Conservation (phyloP, 2,888 invertebrate genomes). For the Stegana nigrithorax region DNA sequence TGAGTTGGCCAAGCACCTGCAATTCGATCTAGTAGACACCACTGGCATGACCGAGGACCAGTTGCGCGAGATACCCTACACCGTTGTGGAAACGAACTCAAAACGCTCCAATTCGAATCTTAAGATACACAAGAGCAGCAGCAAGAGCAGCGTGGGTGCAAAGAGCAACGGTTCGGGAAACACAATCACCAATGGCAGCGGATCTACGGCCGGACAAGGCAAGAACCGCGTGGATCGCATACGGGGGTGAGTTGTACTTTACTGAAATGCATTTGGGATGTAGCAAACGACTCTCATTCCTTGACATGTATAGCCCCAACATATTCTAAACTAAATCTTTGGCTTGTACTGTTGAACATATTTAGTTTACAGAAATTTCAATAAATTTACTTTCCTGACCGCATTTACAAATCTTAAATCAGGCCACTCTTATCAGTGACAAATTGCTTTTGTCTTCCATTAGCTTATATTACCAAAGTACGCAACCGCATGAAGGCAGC, state of each 20-base stretch:
- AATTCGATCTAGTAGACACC: constrained; percentile 89
- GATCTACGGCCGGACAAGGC: constrained; percentile 59
- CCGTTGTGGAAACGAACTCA: constrained; percentile 80
- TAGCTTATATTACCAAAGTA: constrained; percentile 68
- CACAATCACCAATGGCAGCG: constrained; percentile 62
- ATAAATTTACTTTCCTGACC: too few relatives aligned
- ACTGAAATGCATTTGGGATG: too few relatives aligned
- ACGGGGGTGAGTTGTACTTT: constrained; percentile 66
- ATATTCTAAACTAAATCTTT: too few relatives aligned
- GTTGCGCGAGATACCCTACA: constrained; percentile 88
- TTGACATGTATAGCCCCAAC: too few relatives aligned
- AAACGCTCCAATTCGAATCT: constrained; percentile 66
- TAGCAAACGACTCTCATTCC: too few relatives aligned
- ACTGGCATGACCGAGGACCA: constrained; percentile 90
- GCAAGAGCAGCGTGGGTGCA: constrained; percentile 64
- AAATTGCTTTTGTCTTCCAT: constrained; percentile 31
- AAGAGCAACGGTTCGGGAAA: constrained; percentile 63
- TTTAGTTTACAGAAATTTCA: too few relatives aligned
- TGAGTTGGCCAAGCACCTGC: constrained; percentile 86
- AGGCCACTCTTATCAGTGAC: neutral
- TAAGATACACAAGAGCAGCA: constrained; percentile 68
- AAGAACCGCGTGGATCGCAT: constrained; percentile 69
- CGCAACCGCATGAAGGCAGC: constrained; percentile 63
- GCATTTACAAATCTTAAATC: too few relatives aligned
- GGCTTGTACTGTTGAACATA: too few relatives aligned